These are phyloP conservation scores for Gambusia yucatana DNA, from an alignment of 2,797 vertebrate species.

Conservation along the genomic window DNA sequence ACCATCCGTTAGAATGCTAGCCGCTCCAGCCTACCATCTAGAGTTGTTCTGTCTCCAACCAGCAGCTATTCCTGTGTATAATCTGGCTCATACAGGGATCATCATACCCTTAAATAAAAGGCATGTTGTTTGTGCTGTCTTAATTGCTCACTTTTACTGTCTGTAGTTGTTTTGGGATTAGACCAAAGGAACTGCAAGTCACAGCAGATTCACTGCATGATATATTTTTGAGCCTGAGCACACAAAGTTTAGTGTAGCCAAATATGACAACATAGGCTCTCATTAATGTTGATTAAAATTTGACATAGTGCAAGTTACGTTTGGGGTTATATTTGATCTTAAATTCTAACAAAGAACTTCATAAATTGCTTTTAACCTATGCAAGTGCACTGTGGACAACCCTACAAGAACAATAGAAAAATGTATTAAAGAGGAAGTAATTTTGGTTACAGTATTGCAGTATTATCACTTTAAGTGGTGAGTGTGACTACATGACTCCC, in stretches of 20 bases:
- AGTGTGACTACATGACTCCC: not conserved
- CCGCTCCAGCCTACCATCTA: not conserved
- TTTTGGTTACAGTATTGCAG: not conserved
- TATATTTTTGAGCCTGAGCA: not conserved
- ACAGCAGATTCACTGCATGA: constrained; percentile 2
- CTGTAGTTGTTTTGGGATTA: constrained; percentile 8
- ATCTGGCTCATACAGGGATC: not conserved
- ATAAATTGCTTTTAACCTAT: not conserved
- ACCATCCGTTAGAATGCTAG: not conserved
- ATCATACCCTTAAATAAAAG: not conserved
- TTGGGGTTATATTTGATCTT: not conserved
- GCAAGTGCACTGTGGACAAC: not conserved
- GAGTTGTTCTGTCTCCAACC: not conserved
- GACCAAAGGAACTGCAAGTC: constrained; percentile 1
- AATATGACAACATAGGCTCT: not conserved
- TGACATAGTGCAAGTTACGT: not conserved
- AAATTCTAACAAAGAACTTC: not conserved
- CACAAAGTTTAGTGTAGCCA: not conserved
- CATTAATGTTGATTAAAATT: not conserved
- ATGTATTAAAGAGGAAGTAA: not conserved
- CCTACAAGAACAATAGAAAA: not conserved
- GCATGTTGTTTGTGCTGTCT: not conserved
- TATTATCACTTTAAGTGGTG: not conserved
- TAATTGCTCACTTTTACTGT: constrained; percentile 1
- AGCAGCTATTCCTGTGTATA: not conserved